Conservation (phyloP, 2,797 vertebrate species). For the Acrossocheilus wenchowensis region DNA sequence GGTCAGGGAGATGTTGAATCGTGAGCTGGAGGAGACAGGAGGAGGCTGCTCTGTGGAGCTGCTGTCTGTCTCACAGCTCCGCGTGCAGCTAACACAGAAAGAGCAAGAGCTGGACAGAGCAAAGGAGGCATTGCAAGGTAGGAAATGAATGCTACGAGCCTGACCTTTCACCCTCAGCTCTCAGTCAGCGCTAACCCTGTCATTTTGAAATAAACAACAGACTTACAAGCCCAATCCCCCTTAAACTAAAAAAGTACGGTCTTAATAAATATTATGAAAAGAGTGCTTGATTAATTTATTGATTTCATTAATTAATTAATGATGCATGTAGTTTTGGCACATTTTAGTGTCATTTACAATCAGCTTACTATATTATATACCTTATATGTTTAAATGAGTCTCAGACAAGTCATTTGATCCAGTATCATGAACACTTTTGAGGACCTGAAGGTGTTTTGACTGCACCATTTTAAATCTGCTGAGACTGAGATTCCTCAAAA, state of each 20-base stretch:
- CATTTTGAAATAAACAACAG: slow-evolving; percentile 4
- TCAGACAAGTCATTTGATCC: background rate
- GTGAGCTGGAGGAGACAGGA: slow-evolving; percentile 92
- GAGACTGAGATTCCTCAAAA: background rate
- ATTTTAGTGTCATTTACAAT: background rate
- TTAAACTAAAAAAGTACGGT: background rate
- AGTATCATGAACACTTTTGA: background rate
- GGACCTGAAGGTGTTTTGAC: background rate
- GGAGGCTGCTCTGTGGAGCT: slow-evolving; percentile 89
- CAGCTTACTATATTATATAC: background rate
- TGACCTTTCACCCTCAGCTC: slow-evolving; percentile 24
- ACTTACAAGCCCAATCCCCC: background rate
- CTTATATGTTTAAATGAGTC: background rate
- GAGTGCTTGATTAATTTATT: background rate
- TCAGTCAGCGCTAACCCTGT: background rate
- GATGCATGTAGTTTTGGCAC: background rate
- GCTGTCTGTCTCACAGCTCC: slow-evolving; percentile 92
- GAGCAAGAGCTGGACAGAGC: slow-evolving; percentile 94
- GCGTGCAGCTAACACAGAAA: slow-evolving; percentile 94
- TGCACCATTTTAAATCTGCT: background rate
- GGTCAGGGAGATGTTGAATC: slow-evolving; percentile 98
- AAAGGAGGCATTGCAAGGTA: slow-evolving; percentile 96
- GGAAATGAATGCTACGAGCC: slow-evolving; percentile 51
- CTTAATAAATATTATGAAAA: background rate
- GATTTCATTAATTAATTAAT: background rate